These are phyloP conservation scores for Lucilia cuprina DNA, from an alignment of 1,140 invertebrate species.

Conservation along the genomic window DNA sequence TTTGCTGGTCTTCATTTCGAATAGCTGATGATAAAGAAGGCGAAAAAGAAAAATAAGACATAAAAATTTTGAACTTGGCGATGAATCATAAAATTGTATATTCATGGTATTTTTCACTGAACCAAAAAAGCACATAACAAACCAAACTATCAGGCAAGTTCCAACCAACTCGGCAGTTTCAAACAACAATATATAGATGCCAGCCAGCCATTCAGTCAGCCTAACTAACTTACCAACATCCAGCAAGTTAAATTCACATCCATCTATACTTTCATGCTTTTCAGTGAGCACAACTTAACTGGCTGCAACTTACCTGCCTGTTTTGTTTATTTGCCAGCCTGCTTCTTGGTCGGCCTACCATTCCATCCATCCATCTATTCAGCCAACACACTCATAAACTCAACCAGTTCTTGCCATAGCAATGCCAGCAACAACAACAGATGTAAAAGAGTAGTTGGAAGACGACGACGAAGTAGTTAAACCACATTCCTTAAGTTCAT, in stretches of 20 bases:
- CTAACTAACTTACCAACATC: not conserved
- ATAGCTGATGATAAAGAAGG: not conserved
- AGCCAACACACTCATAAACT: not conserved
- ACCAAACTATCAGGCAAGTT: not conserved
- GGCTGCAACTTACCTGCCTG: not conserved
- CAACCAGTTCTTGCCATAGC: not conserved
- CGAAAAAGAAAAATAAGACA: slow-evolving; percentile 9
- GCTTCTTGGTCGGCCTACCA: not conserved
- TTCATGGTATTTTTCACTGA: slow-evolving; percentile 23
- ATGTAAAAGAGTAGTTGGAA: not conserved
- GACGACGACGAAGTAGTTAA: not conserved
- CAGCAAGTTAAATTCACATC: not conserved
- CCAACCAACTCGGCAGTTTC: not conserved
- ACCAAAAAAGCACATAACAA: not conserved
- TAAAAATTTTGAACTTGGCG: slow-evolving; percentile 22
- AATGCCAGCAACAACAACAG: not conserved
- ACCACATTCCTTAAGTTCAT: slow-evolving; percentile 31
- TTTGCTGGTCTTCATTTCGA: not conserved
- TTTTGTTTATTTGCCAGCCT: not conserved
- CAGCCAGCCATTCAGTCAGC: not conserved
- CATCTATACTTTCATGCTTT: not conserved
- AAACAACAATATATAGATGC: not conserved
- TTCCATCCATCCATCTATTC: not conserved
- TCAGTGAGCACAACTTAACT: not conserved
- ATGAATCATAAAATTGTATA: slow-evolving; percentile 32